Evolutionary conservation across 2,797 vertebrate species (phyloP).

Genomic region (Acropternis orthonyx): DNA sequence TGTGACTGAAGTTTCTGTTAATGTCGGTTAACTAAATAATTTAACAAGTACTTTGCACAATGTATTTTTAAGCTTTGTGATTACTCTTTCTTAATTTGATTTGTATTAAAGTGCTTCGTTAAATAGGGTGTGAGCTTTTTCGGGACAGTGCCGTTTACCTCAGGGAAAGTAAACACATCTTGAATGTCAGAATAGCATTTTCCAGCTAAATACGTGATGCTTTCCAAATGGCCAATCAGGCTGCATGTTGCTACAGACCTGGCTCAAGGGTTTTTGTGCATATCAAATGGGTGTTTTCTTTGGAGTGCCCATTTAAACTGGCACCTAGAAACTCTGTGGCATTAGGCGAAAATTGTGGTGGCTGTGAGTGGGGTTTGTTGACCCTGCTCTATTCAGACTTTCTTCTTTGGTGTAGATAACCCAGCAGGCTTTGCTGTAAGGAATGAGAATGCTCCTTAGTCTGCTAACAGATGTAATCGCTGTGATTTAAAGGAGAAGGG

Average conservation of each 20-base stretch:
- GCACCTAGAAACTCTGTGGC: not conserved
- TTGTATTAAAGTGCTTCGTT: not conserved
- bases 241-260: not conserved
- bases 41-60: not conserved
- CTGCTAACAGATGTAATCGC: not conserved
- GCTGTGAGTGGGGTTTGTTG: not conserved
- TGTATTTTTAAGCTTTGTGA: not conserved
- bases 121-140: not conserved
- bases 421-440: not conserved
- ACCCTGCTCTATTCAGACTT: fast-evolving
- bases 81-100: not conserved
- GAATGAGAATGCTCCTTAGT: not conserved
- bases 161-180: not conserved
- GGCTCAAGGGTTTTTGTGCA: not conserved
- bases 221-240: not conserved
- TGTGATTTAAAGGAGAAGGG: not conserved
- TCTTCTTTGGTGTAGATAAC: not conserved
- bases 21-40: not conserved
- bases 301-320: not conserved
- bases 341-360: not conserved
- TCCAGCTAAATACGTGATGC: not conserved
- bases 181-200: not conserved
- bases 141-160: not conserved
- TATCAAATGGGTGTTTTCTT: not conserved
- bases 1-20: not conserved